phyloP scores from a whole-genome alignment of 1,140 invertebrate genomes.

The Pygmarrhopalites habei region DNA sequence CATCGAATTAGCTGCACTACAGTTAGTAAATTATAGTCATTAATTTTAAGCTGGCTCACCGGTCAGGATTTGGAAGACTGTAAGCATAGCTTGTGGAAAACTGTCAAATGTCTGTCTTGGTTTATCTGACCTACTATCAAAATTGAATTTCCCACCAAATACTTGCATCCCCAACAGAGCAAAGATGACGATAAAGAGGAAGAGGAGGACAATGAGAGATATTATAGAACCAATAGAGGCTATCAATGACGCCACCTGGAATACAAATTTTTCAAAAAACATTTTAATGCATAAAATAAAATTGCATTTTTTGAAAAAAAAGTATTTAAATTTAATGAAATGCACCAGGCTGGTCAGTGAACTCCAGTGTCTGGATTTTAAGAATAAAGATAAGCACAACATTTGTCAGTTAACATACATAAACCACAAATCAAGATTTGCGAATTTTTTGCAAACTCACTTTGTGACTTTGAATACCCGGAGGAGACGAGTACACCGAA shows the following conservation, averaged over 20 bases:
- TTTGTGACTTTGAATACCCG: conserved; percentile 95
- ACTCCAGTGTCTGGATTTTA: conserved; percentile 88
- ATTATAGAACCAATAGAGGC: conserved; percentile 60
- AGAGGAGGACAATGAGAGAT: conserved; percentile 58
- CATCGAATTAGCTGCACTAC: no score
- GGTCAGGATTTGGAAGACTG: conserved; percentile 73
- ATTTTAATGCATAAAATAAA: no score
- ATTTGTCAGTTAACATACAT: no score
- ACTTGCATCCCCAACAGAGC: conserved; percentile 55
- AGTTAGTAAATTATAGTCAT: no score
- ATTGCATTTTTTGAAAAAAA: no score
- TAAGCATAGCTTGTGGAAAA: conserved; percentile 94
- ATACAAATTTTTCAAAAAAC: no score
- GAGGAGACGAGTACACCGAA: conserved; percentile 88
- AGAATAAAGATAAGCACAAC: conserved; percentile 8
- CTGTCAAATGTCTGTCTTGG: conserved; percentile 46
- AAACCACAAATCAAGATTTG: background rate
- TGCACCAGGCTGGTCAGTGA: conserved; percentile 94
- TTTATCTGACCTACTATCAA: conserved; percentile 16
- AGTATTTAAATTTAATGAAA: no score
- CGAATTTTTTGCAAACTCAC: no score
- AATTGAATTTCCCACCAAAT: conserved; percentile 37
- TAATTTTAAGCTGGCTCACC: no score
- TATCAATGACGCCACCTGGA: conserved; percentile 76
- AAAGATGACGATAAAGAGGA: conserved; percentile 65